phyloP scores from a whole-genome alignment of 2,888 invertebrate species.

The Camponotus fellah region DNA sequence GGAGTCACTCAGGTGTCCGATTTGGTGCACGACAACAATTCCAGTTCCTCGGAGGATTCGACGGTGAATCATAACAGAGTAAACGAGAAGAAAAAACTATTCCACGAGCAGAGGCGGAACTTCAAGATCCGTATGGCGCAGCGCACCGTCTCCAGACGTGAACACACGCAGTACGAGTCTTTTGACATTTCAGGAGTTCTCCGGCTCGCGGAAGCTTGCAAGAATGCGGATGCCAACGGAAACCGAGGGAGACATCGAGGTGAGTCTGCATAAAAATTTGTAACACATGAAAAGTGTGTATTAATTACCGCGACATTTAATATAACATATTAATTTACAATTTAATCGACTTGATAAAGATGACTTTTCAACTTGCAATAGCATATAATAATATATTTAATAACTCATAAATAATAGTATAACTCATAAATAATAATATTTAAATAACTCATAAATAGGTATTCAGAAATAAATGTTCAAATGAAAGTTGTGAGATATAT shows the following conservation, averaged over 20 bases:
- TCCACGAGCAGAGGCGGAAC: conserved; percentile 83
- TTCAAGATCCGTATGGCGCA: conserved; percentile 87
- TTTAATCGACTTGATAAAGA: not conserved
- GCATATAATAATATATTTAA: no score
- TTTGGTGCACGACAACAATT: conserved; percentile 87
- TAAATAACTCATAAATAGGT: no score
- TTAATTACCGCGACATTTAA: conserved; percentile 15
- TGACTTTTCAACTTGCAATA: not conserved
- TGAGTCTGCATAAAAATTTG: conserved; percentile 39
- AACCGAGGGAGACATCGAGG: conserved; percentile 71
- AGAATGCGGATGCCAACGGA: conserved; percentile 64
- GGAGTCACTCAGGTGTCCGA: conserved; percentile 66
- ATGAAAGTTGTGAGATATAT: no score
- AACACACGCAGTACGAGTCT: conserved; percentile 87
- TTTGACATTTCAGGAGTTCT: conserved; percentile 86
- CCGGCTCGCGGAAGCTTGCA: conserved; percentile 81
- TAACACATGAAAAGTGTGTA: not conserved
- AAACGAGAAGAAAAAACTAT: conserved; percentile 59
- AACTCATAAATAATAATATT: no score
- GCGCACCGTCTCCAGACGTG: conserved; percentile 85
- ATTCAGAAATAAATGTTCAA: no score
- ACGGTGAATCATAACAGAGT: conserved; percentile 33
- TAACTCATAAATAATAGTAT: no score
- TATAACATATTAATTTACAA: not conserved
- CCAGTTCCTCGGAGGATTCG: conserved; percentile 85